Evolutionary conservation across 2,797 vertebrate genomes (phyloP).

Genomic region (Knipowitschia caucasica): DNA sequence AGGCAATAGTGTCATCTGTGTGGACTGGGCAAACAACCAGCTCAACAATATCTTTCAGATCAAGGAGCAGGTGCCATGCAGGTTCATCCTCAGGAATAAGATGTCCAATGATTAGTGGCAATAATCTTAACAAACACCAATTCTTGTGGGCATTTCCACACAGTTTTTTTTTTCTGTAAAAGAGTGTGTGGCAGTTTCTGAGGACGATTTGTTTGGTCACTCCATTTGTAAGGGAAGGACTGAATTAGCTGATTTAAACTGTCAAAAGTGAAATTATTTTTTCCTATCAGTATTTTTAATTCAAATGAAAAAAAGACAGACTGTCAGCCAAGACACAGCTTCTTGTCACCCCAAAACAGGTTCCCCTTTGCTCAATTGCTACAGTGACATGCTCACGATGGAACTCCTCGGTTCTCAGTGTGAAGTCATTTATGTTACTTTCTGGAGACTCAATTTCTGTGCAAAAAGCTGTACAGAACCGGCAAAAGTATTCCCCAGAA

Average conservation of each 20-base stretch:
- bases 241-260: slow-evolving; percentile 12
- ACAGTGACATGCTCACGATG: not conserved
- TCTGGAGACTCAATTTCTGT: not conserved
- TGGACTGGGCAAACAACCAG: slow-evolving; percentile 19
- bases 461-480: no score
- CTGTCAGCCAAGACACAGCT: slow-evolving; percentile 1
- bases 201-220: slow-evolving; percentile 12
- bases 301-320: not conserved
- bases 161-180: slow-evolving; percentile 17
- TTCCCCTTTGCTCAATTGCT: no score
- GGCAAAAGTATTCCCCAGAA: not conserved
- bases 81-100: no score
- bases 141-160: no score
- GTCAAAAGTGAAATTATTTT: slow-evolving; percentile 1
- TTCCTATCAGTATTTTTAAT: not conserved
- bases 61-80: slow-evolving; percentile 14
- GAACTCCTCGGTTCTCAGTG: not conserved
- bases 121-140: no score
- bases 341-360: no score
- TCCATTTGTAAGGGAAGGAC: slow-evolving; percentile 17
- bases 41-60: slow-evolving; percentile 22
- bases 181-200: slow-evolving; percentile 12
- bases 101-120: no score
- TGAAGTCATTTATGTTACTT: not conserved
- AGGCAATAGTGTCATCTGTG: slow-evolving; percentile 17